Percentiles rank a stretch among this genome's conserved stretches.
phyloP scores from a whole-genome alignment of 2,113 vertebrate genomes.

The Prunella fulvescens region DNA sequence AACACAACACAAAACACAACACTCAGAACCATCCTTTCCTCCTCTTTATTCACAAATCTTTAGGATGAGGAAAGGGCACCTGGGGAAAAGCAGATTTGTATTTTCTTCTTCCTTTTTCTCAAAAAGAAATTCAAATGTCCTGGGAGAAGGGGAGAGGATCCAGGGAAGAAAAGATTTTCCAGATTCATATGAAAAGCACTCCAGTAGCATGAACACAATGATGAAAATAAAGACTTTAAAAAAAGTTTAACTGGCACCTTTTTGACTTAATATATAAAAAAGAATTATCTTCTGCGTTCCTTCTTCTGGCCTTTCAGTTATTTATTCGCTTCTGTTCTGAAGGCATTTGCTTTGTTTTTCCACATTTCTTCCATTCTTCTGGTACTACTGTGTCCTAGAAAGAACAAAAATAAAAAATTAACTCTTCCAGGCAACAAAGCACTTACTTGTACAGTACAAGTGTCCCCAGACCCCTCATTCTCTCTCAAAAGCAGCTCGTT shows the following conservation, averaged over 20 bases:
- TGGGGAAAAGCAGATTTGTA: not conserved
- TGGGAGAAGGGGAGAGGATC: not conserved
- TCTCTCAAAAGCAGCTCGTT: not conserved
- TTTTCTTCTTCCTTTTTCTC: constrained; percentile 46
- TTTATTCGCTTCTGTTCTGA: constrained; percentile 38
- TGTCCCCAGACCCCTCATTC: not conserved
- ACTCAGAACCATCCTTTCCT: constrained; percentile 9
- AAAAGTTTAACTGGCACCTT: constrained; percentile 48
- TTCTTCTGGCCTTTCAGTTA: constrained; percentile 43
- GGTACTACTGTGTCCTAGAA: constrained; percentile 72
- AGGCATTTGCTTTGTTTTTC: constrained; percentile 31
- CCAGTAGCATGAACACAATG: constrained; percentile 20
- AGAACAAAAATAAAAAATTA: constrained; percentile 43
- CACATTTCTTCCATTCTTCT: constrained; percentile 46
- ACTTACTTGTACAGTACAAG: not conserved
- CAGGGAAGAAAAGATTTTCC: not conserved
- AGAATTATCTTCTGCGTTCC: constrained; percentile 1
- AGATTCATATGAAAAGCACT: constrained; percentile 39
- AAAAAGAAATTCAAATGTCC: constrained; percentile 3
- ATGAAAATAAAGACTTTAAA: not conserved
- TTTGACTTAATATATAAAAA: constrained; percentile 24
- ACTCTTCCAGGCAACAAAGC: not conserved
- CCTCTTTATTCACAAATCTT: constrained; percentile 48
- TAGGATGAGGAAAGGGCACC: not conserved
- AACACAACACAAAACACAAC: not conserved